These are phyloP conservation scores for Eupristina koningsbergeri DNA, from an alignment of 1,140 invertebrate genomes.

Conservation along the genomic window DNA sequence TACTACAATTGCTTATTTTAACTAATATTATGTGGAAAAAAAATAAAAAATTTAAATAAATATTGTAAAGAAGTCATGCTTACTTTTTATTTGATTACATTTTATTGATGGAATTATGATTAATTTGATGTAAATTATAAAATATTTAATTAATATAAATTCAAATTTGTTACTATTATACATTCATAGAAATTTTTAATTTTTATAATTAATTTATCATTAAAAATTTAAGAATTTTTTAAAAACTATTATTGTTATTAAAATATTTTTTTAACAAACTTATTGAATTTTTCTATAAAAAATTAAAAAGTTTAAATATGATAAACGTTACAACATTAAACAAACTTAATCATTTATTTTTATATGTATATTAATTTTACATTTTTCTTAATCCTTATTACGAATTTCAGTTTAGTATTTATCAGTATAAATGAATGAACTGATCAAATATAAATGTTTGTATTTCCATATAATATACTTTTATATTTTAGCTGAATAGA, in stretches of 20 bases:
- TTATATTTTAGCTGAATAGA: slow-evolving; percentile 12
- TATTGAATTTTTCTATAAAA: too few species aligned
- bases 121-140: not conserved
- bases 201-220: not conserved
- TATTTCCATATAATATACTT: slow-evolving; percentile 1
- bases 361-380: slow-evolving; percentile 6
- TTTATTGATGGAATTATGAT: not conserved
- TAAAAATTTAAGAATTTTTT: too few species aligned
- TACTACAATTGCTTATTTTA: not conserved
- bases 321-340: not conserved
- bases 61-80: not conserved
- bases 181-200: not conserved
- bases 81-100: not conserved
- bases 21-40: not conserved
- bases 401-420: not conserved
- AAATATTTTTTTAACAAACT: too few species aligned
- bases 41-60: not conserved
- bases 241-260: too few species aligned
- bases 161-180: not conserved
- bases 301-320: too few species aligned
- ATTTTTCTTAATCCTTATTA: slow-evolving; percentile 27
- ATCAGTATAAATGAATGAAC: slow-evolving; percentile 7
- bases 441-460: not conserved
- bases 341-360: not conserved
- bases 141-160: not conserved